These are phyloP conservation scores for Cylindroiulus punctatus DNA, from an alignment of 2,888 invertebrate genomes.

Conservation along the genomic window DNA sequence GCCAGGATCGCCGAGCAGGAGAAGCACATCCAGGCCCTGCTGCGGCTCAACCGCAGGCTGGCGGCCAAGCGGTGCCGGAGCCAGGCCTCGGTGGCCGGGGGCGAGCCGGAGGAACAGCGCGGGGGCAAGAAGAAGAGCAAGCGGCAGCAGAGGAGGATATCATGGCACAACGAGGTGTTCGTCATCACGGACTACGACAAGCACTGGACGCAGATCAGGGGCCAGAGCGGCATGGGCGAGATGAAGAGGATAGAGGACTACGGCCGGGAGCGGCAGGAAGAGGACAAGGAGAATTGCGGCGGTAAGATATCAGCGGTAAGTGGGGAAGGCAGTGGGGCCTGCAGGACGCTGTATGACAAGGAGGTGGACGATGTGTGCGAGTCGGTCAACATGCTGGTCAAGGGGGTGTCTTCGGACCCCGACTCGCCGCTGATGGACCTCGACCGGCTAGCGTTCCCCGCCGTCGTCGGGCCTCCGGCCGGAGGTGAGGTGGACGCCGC, in stretches of 20 bases:
- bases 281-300: not conserved
- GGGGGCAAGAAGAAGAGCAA: not conserved
- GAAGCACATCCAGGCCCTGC: constrained; percentile 53
- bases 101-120: constrained; percentile 48
- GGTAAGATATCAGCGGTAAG: not conserved
- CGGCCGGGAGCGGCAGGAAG: not conserved
- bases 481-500: not conserved
- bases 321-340: not conserved
- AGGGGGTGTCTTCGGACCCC: not conserved
- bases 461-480: too few species aligned
- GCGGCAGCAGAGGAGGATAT: constrained; percentile 35
- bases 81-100: not conserved
- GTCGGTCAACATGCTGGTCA: constrained; percentile 15
- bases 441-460: not conserved
- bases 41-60: constrained; percentile 55
- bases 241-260: not conserved
- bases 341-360: not conserved
- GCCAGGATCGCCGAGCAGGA: constrained; percentile 55
- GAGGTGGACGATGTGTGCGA: constrained; percentile 22
- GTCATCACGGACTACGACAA: constrained; percentile 36
- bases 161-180: constrained; percentile 52
- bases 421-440: not conserved
- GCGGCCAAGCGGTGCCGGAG: constrained; percentile 39
- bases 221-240: not conserved
- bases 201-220: constrained; percentile 12